Evolutionary conservation across 2,888 invertebrate species (phyloP), one percentile per base, ranked within the genome.

Genomic region (Trimorus sp.): DNA sequence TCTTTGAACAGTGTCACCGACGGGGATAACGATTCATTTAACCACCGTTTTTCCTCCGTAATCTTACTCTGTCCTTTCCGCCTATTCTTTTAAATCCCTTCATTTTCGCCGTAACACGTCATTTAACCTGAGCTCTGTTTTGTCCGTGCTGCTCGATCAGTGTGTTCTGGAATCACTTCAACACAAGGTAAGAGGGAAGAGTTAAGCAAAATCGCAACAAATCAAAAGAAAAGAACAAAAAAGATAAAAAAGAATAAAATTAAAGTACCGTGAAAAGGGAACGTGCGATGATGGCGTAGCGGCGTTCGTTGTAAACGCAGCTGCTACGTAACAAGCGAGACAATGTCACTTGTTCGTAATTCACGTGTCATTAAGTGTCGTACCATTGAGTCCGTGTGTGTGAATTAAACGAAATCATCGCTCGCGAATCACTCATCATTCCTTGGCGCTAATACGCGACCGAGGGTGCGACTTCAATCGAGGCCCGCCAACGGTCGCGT

Each of bases 81-180:
- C 69, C 74, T 79, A 49, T 75, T 82, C 54, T 79, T 56, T 81
- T 66, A 59, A 75, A 75, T 78, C 85, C 79, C 79, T 76, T 80
- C 82, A 83, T 66, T 84, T 84, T 85, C 82, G 84, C 84, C 84
- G 75, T 87, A 88, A 87, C 86, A 89, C 87, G 86, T 87, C 86
- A 89, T 89, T 91, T 91, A 91, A 91, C 91, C 92, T 94, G 93
- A 93, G 92, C 93, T 94, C 94, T 92, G 91, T 94, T 94, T 94
- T 92, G 90, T 94, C 94, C 94, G 94, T 95, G 96, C 96, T 95
- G 95, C 96, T 92, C 92, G 89, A 89, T 94, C 96, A 98, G 98
- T 97, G 96, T 97, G 95, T 98, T 98, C 96, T 98, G 98, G 98
- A 98, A 97, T 95, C 97, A 98, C 96, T 98, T 98, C 97, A 98